These are phyloP conservation scores for Zophobas morio DNA, from an alignment of 1,140 invertebrate genomes.

Conservation along the genomic window DNA sequence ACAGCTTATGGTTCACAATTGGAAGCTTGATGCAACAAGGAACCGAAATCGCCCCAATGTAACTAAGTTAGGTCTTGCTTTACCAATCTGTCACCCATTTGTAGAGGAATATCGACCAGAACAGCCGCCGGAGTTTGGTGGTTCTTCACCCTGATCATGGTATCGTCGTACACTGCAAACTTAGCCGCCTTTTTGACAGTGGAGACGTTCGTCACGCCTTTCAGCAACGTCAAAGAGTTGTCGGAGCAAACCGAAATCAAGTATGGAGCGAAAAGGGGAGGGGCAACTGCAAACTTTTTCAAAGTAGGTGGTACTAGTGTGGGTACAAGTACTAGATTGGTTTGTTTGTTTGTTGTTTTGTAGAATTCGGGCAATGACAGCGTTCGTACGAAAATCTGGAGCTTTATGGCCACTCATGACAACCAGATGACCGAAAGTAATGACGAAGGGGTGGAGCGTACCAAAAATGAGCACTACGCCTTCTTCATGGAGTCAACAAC, in stretches of 20 bases:
- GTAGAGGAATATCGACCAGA: constrained; percentile 84
- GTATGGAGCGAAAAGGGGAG: constrained; percentile 87
- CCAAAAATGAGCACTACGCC: constrained; percentile 77
- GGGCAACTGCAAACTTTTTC: constrained; percentile 90
- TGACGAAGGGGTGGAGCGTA: constrained; percentile 80
- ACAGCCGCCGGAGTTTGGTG: constrained; percentile 90
- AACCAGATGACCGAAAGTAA: constrained; percentile 78
- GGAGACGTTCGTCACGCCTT: constrained; percentile 85
- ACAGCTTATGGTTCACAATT: constrained; percentile 71
- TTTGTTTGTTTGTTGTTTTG: background rate
- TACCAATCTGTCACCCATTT: constrained; percentile 28
- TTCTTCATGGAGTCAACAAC: constrained; percentile 84
- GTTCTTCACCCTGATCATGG: constrained; percentile 96
- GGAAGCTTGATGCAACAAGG: constrained; percentile 88
- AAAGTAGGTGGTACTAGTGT: constrained; percentile 72
- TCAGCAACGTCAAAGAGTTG: constrained; percentile 89
- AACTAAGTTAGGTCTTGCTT: constrained; percentile 47
- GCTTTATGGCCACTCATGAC: constrained; percentile 77
- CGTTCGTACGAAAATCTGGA: constrained; percentile 76
- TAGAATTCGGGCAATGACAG: constrained; percentile 37
- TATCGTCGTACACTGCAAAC: constrained; percentile 97
- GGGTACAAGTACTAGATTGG: background rate
- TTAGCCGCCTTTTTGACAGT: constrained; percentile 95
- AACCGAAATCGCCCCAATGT: constrained; percentile 84
- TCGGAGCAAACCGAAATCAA: constrained; percentile 83